Evolutionary conservation across 92 coral and sea anemone species (phyloP), one percentile per base, ranked within the genome.

Genomic region (Hydrozoanthus gracilis): DNA sequence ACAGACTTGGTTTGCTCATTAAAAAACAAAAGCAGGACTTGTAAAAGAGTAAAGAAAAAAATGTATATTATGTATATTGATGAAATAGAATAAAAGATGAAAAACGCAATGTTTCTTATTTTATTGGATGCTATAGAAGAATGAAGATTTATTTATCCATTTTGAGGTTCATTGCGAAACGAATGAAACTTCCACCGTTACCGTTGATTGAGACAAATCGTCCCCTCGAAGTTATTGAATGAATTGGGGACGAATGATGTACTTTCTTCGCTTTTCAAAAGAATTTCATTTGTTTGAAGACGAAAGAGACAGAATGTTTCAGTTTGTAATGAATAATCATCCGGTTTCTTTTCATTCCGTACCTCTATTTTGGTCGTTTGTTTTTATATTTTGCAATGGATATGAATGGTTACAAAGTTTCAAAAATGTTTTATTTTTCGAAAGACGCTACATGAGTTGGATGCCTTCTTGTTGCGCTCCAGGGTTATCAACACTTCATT

Each of bases 161-260:
- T 73, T 48, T 73, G 3, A 73, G 56, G 49, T 12, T 47, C 11
- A 9, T 73, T 73, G 78, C 78, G 13, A 44, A 48, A 15, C 56
- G 46, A 27, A 39, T 73, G 47, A n/a, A 3, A 47, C 78, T 73
- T 47, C 78, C 78, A 10, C 52, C 35, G 13, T 73, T 73, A 11
- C 58, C 78, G 20, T 17, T 47, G 54, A 47, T 73, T 9, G 18
- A 5, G 47, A 46, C 55, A 35, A 48, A 3, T 44, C 47, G 20
- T 47, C 78, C 52, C 52, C 78, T 73, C n/a, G 78, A 48, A 73
- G 56, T 45, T 15, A 27, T 73, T n/a, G 3, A 47, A 73, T 73
- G 78, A 73, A 73, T 44, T 44, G 78, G 78, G 78, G 78, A 20
- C 58, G 78, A 13, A 15, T 73, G 16, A 6, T 73, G 58, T 73